Base-by-base conservation (phyloP, 1,140 invertebrate genomes). In the Pseudomyrmex dendroicus region DNA sequence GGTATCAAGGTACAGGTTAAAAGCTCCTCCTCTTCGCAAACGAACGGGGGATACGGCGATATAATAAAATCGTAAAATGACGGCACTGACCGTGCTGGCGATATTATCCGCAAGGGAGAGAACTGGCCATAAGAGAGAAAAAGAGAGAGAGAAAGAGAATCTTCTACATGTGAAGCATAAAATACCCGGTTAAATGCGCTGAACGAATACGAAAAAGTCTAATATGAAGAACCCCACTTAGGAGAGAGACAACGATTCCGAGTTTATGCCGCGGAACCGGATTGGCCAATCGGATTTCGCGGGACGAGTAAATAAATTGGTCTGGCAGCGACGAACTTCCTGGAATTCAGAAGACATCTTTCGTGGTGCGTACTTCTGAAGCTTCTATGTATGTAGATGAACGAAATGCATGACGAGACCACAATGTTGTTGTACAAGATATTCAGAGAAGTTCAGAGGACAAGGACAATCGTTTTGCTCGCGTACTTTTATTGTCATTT, bases 21-120 rank as follows among this genome's bases (percentile, higher is more conserved):
- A 78, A 4, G 44, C 67, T 62, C 13, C 66, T 72, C 67, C 64
- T 15, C 66, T 66, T 22, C 73, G 22, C 61, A 66, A 35, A 57
- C 25, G 59, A 20, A 76, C 66, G 77, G 77, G 73, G 73, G 52
- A 83, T 83, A 64, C 78, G 64, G 50, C 87, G 84, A 88, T 88
- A 88, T 89, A 88, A 92, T 92, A 92, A 92, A 92, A 91, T 91
- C 89, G 87, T 67, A 89, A 92, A 92, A 90, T 88, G 91, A 92
- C 91, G 89, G 90, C 86, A 87, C 84, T 76, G 87, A 88, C 83
- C 86, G 90, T 84, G 82, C 57, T 70, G 84, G 83, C 88, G 89
- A 91, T 92, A 92, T 92, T 92, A 92, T 92, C 90, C 88, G 80
- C 48, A 73, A 87, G 74, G 83, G 80, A 84, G 54, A 17, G 35